Evolutionary conservation across 1,140 invertebrate genomes (phyloP), one percentile per base, ranked within the genome.

Genomic region (Elysia chlorotica): DNA sequence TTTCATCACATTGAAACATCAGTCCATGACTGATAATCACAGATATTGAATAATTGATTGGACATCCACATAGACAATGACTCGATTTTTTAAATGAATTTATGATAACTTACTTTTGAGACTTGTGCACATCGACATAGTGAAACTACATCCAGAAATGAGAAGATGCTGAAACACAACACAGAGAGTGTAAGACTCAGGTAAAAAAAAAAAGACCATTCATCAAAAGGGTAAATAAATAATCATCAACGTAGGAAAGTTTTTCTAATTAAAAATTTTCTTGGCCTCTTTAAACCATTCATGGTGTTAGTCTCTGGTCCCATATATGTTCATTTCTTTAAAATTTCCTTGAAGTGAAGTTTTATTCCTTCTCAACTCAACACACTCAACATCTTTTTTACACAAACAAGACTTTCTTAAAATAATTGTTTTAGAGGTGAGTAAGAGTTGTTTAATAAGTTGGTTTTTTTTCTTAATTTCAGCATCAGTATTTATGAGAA

Each of bases 51-150:
- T n/a, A 48, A 33, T 3, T 14, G 28, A n/a, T 53, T 10, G 28
- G 14, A 48, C 2, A 35, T 30, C n/a, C 25, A 66, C 28, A 66
- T 41, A 35, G 3, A 65, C 21, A 65, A 6, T 6, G 21, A 48
- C 56, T 14, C 41, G 41, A 10, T 48, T 48, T 48, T 10, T 48
- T 48, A 48, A 48, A 48, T 48, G n/a, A 48, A 48, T 65, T 33
- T 6, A 17, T 10, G 14, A 6, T 5, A 17, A 66, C 30, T 54
- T 81, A 89, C 89, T 83, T 88, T 96, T 78, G 95, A 99, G 14
- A 93, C 92, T 91, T 99, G 97, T 77, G 97, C 97, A 92, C 97
- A 99, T 79, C 97, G 91, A 88, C 98, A 99, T 78, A 99, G 89
- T 38, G 97, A 96, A 23, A 98, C 94, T 37, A 99, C 96, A 89